Conservation (phyloP, 2,888 invertebrate genomes). For the Andricus quercusramuli region DNA sequence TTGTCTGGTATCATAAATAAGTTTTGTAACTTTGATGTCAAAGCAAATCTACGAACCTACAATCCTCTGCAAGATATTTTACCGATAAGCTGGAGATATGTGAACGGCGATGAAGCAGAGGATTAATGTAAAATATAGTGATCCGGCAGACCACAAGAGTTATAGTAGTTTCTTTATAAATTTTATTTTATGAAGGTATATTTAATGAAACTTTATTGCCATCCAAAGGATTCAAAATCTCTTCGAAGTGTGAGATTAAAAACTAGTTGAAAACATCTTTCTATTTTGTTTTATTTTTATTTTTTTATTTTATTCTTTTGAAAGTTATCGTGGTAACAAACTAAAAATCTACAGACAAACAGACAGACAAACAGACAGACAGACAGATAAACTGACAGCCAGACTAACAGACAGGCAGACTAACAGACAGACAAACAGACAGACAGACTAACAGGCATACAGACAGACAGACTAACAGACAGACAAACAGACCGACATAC, state of each 20-base stretch:
- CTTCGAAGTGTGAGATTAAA: neutral
- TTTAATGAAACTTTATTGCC: constrained; percentile 30
- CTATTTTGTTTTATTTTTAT: too few species aligned
- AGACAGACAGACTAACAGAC: too few species aligned
- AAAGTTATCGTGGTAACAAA: too few species aligned
- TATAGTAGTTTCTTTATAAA: constrained; percentile 20
- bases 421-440: too few species aligned
- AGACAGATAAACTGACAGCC: too few species aligned
- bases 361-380: too few species aligned
- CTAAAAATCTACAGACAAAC: too few species aligned
- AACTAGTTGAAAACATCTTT: too few species aligned
- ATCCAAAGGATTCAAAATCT: neutral
- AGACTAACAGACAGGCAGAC: too few species aligned
- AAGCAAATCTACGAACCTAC: constrained; percentile 12
- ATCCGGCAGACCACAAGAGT: constrained; percentile 10
- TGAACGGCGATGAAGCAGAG: constrained; percentile 16
- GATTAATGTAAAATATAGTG: constrained; percentile 28
- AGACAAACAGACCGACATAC: too few species aligned
- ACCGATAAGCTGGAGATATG: constrained; percentile 35
- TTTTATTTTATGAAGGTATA: constrained; percentile 19
- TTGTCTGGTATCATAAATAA: neutral
- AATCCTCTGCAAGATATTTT: constrained; percentile 29
- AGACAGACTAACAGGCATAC: too few species aligned
- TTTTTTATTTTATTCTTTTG: too few species aligned
- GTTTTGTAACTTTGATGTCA: constrained; percentile 2